Base-by-base conservation (phyloP, 2,888 invertebrate genomes). In the Monochamus alternatus region DNA sequence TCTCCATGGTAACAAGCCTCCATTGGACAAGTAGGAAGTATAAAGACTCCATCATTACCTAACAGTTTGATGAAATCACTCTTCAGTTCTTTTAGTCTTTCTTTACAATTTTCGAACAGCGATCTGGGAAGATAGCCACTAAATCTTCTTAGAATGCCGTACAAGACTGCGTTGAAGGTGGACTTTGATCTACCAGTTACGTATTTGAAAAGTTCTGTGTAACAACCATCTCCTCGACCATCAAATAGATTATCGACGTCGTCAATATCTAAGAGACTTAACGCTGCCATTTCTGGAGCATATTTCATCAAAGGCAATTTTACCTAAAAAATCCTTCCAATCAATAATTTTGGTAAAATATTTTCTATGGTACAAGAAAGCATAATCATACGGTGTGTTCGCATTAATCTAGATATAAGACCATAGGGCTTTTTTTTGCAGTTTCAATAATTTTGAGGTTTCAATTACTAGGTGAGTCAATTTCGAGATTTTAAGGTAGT, bases 1-100 rank as follows among this genome's bases (percentile, higher is more conserved):
- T 94, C 92, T 83, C 93, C 91, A 87, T 95, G 95, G 81, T 92
- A 91, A 73, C 93, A 92, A 0, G 95, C 95, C 65, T 93, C 90
- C 30, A 90, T 88, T 0, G 93, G 92, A 86, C 91, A 94, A 0
- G 93, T 90, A 0, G 95, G 95, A 83, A 92, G 93, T 7, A 96
- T 88, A 58, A 95, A 87, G 1, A 95, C 92, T 3, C 93, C 94
- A 83, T 95, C 91, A 65, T 93, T 91, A 12, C 93, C 91, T 67
- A 95, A 87, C 14, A 93, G 86, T 79, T 91, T 90, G 90, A 92
- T 89, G 14, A 90, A 90, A 10, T 79, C 78, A 8, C 65, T 64
- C 64, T 75, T 77, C 22, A 80, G 59, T 8, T 80, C 75, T 3
- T 78, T 74, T 44, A 81, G 60, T 22, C 69, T 77, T 30, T 69